A percentile compares a stretch with the other conserved stretches of the same genome.
Evolutionary conservation across 2,888 invertebrate species (phyloP).

Genomic region (Siphonodentalium dalli): DNA sequence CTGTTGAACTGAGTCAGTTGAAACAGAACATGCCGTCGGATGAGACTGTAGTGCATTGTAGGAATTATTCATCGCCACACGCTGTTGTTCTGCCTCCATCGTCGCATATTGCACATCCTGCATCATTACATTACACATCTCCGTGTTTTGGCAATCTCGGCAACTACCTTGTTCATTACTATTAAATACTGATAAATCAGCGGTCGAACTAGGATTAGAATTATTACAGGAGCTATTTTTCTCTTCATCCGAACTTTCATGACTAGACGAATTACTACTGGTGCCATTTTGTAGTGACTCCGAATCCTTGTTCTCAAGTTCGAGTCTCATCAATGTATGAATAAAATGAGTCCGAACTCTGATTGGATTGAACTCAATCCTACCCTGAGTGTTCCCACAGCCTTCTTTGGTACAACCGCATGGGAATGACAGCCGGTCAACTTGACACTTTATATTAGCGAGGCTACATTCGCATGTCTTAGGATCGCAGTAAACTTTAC

Average conservation of each 20-base stretch:
- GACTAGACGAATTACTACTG: conserved; percentile 13
- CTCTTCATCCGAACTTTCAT: conserved; percentile 16
- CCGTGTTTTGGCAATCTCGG: conserved; percentile 62
- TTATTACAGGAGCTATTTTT: conserved; percentile 14
- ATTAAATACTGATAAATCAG: conserved; percentile 56
- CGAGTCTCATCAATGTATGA: conserved; percentile 87
- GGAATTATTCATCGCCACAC: conserved; percentile 27
- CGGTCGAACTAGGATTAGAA: too few relatives aligned
- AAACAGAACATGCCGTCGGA: conserved; percentile 20
- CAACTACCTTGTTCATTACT: conserved; percentile 63
- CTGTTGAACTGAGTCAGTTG: conserved; percentile 19
- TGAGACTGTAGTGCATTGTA: conserved; percentile 26
- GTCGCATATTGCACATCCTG: conserved; percentile 54
- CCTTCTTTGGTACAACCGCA: conserved; percentile 95
- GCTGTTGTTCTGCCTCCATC: conserved; percentile 37
- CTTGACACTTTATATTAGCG: conserved; percentile 96
- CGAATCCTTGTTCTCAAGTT: conserved; percentile 53
- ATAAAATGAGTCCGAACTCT: conserved; percentile 96
- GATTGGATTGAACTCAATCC: conserved; percentile 95
- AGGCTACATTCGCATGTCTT: conserved; percentile 93
- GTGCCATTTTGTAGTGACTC: conserved; percentile 25
- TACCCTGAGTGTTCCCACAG: conserved; percentile 88
- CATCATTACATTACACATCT: conserved; percentile 60
- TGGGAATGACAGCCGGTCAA: conserved; percentile 93
- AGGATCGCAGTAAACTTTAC: conserved; percentile 80